These are phyloP conservation scores for Laticauda laticaudata DNA, from an alignment of 2,113 vertebrate species.

Conservation along the genomic window DNA sequence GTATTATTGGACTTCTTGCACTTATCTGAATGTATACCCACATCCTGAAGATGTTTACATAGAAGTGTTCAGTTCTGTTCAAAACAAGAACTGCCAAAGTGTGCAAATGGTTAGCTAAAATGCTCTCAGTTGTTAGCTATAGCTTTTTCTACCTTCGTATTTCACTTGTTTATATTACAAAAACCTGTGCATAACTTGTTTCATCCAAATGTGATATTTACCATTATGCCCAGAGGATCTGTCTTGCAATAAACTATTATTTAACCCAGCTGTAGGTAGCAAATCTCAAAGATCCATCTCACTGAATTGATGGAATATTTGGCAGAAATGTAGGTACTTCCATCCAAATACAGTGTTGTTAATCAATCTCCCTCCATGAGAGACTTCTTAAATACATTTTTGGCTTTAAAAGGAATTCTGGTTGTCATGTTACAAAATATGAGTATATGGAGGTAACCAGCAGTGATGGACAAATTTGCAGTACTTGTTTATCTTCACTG, in stretches of 20 bases:
- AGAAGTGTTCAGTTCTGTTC: neutral
- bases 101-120: neutral
- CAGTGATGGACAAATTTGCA: fast-evolving
- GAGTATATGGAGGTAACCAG: neutral
- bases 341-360: neutral
- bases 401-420: neutral
- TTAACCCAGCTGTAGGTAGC: neutral
- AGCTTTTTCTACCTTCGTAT: neutral
- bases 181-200: neutral
- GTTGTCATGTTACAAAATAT: neutral
- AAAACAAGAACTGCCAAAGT: neutral
- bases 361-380: neutral
- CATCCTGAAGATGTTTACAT: neutral
- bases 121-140: fast-evolving
- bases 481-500: neutral
- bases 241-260: fast-evolving
- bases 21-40: neutral
- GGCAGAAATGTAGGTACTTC: neutral
- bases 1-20: neutral
- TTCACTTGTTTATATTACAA: neutral
- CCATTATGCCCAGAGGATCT: neutral
- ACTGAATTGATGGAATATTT: neutral
- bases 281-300: neutral
- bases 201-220: constrained; percentile 11
- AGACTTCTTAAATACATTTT: neutral